Base-by-base conservation (phyloP, 1,140 invertebrate species). In the Ctenoplectra terminalis region DNA sequence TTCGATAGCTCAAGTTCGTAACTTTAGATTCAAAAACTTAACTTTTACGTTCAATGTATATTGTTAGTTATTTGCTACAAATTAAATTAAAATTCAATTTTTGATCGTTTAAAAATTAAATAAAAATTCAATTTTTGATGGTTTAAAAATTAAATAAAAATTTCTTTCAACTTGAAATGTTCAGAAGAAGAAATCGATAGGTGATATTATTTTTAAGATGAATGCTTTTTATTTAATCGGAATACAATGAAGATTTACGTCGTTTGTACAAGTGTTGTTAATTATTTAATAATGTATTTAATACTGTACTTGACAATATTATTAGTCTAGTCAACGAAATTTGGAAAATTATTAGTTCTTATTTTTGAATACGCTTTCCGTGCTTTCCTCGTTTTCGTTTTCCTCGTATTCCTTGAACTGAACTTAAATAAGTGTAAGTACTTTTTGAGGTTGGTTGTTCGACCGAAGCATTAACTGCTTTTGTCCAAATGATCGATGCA, bases 401-500 rank as follows among this genome's bases (percentile, higher is more conserved):
- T 40, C 61, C 40, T n/a, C 11, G 13, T n/a, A 3, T 50, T 20
- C 40, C 52, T 52, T 54, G 58, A 17, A 88, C n/a, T 4, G 67
- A 77, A 37, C 88, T 74, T 17, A 88, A 66, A n/a, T 91, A 91
- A 20, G 72, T 89, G 48, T 88, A 79, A 34, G 90, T 90, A 50
- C 86, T 84, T 29, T 79, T 90, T 3, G 91, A 89, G 61, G 67
- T 75, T 50, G 91, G 91, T 70, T 85, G 84, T 58, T 92, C 91
- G 9, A 87, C 75, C 17, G 90, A 88, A 17, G 87, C 76, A 31
- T 90, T 88, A 7, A 91, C 72, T 1, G 83, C 86, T 56, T 54
- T 87, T 26, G 86, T 82, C 91, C 91, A 92, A 60, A 92, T 92
- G 17, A 91, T 91, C 23, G 90, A 91, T 9, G 91, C 91, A 2